Percentiles rank a stretch among this genome's conserved stretches.
These are phyloP conservation scores for Callyntrura guangdongensis DNA, from an alignment of 2,888 invertebrate genomes.

Conservation along the genomic window DNA sequence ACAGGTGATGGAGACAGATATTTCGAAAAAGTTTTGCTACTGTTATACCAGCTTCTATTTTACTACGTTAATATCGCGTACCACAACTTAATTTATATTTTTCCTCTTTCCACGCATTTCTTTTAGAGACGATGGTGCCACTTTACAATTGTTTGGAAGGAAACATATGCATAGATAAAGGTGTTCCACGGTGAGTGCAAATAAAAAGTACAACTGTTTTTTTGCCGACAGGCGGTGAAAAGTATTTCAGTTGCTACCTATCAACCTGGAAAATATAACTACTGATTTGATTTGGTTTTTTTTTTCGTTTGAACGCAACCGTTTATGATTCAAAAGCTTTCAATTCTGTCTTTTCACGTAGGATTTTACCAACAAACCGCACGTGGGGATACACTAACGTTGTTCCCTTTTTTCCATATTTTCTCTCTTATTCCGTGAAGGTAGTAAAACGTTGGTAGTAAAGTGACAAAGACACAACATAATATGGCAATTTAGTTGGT, in stretches of 20 bases:
- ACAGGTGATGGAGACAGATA: no score
- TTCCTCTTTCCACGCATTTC: no score
- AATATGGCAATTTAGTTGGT: background rate
- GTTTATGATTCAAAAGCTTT: conserved; percentile 36
- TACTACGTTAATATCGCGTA: no score
- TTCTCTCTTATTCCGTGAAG: no score
- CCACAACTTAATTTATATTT: no score
- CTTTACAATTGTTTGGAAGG: no score
- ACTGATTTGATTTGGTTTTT: background rate
- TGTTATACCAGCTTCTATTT: no score
- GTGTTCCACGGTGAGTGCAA: no score
- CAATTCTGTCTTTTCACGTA: background rate
- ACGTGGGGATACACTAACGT: background rate
- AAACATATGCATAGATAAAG: no score
- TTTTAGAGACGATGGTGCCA: no score
- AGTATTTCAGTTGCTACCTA: background rate
- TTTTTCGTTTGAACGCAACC: background rate
- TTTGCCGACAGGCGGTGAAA: conserved; percentile 5
- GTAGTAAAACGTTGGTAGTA: background rate
- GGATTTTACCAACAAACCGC: background rate
- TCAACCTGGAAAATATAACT: background rate
- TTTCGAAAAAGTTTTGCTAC: no score
- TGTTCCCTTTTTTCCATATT: no score
- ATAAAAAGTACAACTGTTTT: background rate
- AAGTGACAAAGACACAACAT: background rate